Percentiles rank a stretch among this genome's conserved stretches.
Evolutionary conservation across 2,113 vertebrate genomes (phyloP).

Genomic region (Alosa alosa): DNA sequence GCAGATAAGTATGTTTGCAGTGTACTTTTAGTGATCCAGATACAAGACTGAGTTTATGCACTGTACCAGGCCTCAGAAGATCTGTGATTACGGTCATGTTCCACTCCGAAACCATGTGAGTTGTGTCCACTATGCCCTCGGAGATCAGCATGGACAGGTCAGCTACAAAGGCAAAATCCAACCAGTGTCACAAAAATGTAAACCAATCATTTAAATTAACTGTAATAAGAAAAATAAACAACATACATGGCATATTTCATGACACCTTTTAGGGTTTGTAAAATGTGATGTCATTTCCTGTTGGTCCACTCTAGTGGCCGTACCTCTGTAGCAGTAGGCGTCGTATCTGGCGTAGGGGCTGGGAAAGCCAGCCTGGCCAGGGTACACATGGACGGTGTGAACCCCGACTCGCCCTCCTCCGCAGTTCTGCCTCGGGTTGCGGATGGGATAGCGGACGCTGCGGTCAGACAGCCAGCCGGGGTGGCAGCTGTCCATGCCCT

Average conservation of each 20-base stretch:
- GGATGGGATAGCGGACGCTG: slow-evolving; percentile 88
- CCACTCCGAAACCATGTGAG: slow-evolving; percentile 28
- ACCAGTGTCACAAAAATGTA: not conserved
- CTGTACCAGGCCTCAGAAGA: slow-evolving; percentile 45
- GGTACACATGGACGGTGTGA: slow-evolving; percentile 80
- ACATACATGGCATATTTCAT: not conserved
- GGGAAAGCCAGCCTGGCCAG: slow-evolving; percentile 87
- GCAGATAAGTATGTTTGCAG: not conserved
- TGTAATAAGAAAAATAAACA: not conserved
- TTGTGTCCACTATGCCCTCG: slow-evolving; percentile 43
- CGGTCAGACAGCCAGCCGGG: slow-evolving; percentile 89
- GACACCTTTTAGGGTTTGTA: not conserved
- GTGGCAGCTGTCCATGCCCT: slow-evolving; percentile 84
- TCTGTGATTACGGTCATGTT: slow-evolving; percentile 45
- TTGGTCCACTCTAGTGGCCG: not conserved
- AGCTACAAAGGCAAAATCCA: slow-evolving; percentile 33
- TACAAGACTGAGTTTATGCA: not conserved
- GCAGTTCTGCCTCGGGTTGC: slow-evolving; percentile 74
- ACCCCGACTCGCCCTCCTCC: slow-evolving; percentile 82
- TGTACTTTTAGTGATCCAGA: not conserved
- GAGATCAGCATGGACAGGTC: slow-evolving; percentile 29
- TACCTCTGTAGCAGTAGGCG: slow-evolving; percentile 91
- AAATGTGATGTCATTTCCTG: not conserved
- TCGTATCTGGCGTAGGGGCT: slow-evolving; percentile 82
- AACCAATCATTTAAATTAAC: not conserved